Base-by-base conservation (phyloP, 1,140 invertebrate genomes). In the Drosophila hydei region DNA sequence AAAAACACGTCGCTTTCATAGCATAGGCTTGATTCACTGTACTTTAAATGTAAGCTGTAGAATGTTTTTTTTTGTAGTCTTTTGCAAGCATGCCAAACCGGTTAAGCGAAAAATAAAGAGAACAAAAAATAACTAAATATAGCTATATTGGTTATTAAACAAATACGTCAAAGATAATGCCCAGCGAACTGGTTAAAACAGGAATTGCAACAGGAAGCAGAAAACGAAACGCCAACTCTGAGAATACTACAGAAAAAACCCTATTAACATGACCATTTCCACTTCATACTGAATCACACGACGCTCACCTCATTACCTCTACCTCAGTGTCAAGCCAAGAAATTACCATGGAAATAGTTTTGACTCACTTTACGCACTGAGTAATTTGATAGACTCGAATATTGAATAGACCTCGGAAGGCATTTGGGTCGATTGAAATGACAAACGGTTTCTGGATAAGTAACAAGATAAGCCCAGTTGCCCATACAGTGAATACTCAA, bases 141-240 rank as follows among this genome's bases (percentile, higher is more conserved):
- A 51, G 38, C 18, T 19, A 56, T 33, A 33, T 47, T 61, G 60
- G 36, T 63, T 43, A 43, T 16, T 19, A 52, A 45, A 18, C n/a
- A 33, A 52, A 43, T 43, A 63, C 50, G 48, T 21, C 23, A 43
- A 63, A 55, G n/a, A 43, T 33, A 71, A 40, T 55, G 19, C 58
- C 50, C 40, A 54, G 42, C 9, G 9, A 69, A 71, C 68, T 62
- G 61, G 68, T 58, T 56, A 6, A 52, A 58, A 51, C 45, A 33
- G 36, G 40, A 65, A 65, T 18, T 71, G 62, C 67, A 70, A 16
- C 52, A 51, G 60, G 50, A 71, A 71, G 56, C 16, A 33, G 4
- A 5, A 36, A 59, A 0, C 30, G 16, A 12, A 0, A 18, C 9
- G 11, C 9, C 9, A 11, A 11, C 30, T 33, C 12, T 33, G 30